phyloP scores from a whole-genome alignment of 2,888 invertebrate genomes.

The Antitype chi region DNA sequence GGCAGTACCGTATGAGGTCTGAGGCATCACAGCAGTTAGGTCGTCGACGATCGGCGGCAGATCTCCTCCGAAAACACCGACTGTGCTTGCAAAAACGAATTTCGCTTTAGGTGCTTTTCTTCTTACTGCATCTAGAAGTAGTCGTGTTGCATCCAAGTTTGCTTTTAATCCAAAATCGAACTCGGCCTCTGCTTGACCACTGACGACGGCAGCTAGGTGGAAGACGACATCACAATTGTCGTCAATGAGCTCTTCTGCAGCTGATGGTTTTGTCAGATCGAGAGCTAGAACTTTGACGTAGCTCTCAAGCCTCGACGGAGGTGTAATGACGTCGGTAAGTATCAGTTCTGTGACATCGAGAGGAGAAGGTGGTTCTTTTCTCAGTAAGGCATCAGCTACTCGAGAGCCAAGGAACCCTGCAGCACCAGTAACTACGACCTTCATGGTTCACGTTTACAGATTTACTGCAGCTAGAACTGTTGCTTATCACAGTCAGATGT shows the following conservation, averaged over 20 bases:
- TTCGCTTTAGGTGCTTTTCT: conserved; percentile 69
- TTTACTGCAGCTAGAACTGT: conserved; percentile 31
- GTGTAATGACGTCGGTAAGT: conserved; percentile 68
- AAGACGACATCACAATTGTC: conserved; percentile 75
- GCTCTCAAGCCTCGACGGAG: conserved; percentile 63
- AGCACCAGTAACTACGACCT: conserved; percentile 81
- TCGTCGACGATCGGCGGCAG: conserved; percentile 77
- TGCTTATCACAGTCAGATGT: conserved; percentile 40
- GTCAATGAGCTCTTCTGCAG: conserved; percentile 72
- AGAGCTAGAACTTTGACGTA: conserved; percentile 70
- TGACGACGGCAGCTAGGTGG: conserved; percentile 85
- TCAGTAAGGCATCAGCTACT: conserved; percentile 73
- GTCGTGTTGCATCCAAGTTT: conserved; percentile 83
- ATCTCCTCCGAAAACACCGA: conserved; percentile 81
- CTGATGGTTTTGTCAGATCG: conserved; percentile 64
- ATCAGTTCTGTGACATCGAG: conserved; percentile 71
- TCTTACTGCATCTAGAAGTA: conserved; percentile 80
- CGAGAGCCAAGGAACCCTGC: conserved; percentile 80
- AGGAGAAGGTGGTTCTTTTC: conserved; percentile 66
- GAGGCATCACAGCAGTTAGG: conserved; percentile 78
- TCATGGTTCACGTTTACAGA: conserved; percentile 69
- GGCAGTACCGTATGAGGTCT: conserved; percentile 83
- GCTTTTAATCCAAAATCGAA: conserved; percentile 83
- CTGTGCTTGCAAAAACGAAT: conserved; percentile 82
- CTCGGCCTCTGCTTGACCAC: conserved; percentile 83